These are phyloP conservation scores for Pogoniulus pusillus DNA, from an alignment of 2,797 vertebrate species.

Conservation along the genomic window DNA sequence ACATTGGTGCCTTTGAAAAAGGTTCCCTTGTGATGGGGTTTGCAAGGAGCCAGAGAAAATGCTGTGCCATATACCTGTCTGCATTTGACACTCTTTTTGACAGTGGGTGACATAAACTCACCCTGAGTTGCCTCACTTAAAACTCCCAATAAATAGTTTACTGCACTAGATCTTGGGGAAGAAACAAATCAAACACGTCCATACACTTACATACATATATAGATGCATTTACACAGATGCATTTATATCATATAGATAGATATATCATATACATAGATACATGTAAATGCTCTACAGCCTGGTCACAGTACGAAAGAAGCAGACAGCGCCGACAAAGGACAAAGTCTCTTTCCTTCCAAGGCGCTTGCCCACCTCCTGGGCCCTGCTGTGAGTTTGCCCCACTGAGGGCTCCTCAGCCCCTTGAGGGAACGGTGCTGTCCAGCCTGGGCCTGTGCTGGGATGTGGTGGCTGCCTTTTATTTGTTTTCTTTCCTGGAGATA, in stretches of 20 bases:
- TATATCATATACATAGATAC: background rate
- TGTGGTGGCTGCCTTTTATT: conserved; percentile 62
- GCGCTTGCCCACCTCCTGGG: background rate
- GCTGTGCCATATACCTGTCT: too few species aligned
- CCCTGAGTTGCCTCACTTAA: too few species aligned
- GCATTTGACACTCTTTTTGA: too few species aligned
- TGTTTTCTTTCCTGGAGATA: conserved; percentile 75
- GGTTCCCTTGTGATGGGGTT: rapidly evolving
- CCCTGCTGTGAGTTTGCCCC: background rate
- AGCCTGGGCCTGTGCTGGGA: background rate
- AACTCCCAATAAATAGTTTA: too few species aligned
- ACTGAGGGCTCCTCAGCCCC: conserved; percentile 3
- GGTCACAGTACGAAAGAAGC: rapidly evolving
- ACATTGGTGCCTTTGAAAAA: background rate
- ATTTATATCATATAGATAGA: too few species aligned
- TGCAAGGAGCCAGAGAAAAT: rapidly evolving
- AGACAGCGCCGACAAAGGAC: background rate
- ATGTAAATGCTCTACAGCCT: background rate
- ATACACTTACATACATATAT: too few species aligned
- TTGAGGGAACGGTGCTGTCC: background rate
- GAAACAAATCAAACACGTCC: too few species aligned
- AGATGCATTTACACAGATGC: too few species aligned
- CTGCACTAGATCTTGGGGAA: too few species aligned
- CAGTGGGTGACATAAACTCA: too few species aligned
- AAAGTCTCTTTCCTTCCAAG: background rate